Percentiles rank a stretch among this genome's conserved stretches.
Evolutionary conservation across 2,888 invertebrate genomes (phyloP).

Genomic region (Notodonta ziczac): DNA sequence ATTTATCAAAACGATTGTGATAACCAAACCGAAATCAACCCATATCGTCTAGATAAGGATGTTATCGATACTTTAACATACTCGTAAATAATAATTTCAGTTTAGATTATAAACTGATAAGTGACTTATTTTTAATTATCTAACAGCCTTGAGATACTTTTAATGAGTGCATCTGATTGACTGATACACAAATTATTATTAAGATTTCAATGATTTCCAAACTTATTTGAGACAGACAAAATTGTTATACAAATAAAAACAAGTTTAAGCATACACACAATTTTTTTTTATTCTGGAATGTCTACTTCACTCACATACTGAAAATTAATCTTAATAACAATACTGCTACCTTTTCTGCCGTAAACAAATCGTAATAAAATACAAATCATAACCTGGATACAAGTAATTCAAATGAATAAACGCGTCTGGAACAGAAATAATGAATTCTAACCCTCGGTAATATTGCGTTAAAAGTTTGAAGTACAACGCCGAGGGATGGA

Average conservation of each 20-base stretch:
- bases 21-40: not conserved
- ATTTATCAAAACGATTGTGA: not conserved
- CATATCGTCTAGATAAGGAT: not conserved
- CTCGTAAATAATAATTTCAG: not conserved
- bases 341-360: not conserved
- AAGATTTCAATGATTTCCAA: too few species aligned
- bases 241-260: too few species aligned
- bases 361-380: not conserved
- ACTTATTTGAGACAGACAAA: too few species aligned
- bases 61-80: not conserved
- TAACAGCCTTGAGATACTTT: not conserved
- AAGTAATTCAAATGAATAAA: not conserved
- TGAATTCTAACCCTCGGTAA: conserved; percentile 11
- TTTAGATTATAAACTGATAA: not conserved
- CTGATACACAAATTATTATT: not conserved
- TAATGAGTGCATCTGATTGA: not conserved
- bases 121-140: not conserved
- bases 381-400: not conserved
- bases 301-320: too few species aligned
- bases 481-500: conserved; percentile 17
- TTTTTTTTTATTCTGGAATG: too few species aligned
- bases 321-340: too few species aligned
- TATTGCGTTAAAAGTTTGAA: conserved; percentile 25
- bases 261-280: too few species aligned
- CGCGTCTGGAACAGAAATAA: not conserved